Percentiles rank a stretch among this genome's conserved stretches.
Conservation (phyloP, 2,797 vertebrate genomes). For the Sparus aurata region DNA sequence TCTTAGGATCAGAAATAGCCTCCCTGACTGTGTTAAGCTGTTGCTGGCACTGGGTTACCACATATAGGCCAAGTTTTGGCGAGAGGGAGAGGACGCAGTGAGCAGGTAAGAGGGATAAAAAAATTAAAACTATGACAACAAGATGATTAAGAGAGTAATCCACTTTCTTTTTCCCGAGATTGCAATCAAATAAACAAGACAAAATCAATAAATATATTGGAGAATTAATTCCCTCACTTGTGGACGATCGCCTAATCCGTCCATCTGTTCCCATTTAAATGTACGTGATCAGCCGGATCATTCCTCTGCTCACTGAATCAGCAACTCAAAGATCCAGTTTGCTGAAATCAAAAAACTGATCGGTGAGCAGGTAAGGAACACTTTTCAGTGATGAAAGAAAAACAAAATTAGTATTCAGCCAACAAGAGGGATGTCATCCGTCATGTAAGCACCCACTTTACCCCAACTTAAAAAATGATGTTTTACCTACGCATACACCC, state of each 20-base stretch:
- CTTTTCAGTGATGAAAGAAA: not conserved
- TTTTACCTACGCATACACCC: constrained; percentile 33
- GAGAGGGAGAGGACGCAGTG: not conserved
- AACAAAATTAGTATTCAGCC: constrained; percentile 4
- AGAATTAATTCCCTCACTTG: not conserved
- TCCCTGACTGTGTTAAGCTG: constrained; percentile 14
- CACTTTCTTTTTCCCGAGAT: not conserved
- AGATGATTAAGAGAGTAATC: not conserved
- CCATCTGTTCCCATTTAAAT: constrained; percentile 17
- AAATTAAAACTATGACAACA: not conserved
- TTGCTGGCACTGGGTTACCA: not conserved
- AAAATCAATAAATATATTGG: not conserved
- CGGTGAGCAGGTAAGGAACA: not conserved
- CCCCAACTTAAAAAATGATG: constrained; percentile 11
- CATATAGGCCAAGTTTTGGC: not conserved
- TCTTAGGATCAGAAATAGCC: constrained; percentile 15
- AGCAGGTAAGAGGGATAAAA: not conserved
- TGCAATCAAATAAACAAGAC: constrained; percentile 17
- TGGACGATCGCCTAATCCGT: constrained; percentile 12
- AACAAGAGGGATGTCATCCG: constrained; percentile 16
- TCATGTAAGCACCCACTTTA: constrained; percentile 17
- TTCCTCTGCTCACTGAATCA: not conserved
- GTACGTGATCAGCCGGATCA: constrained; percentile 20
- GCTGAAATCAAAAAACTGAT: constrained; percentile 27
- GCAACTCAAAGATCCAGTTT: constrained; percentile 1